Evolutionary conservation across 2,888 invertebrate species (phyloP).

Genomic region (Diploptera punctata): DNA sequence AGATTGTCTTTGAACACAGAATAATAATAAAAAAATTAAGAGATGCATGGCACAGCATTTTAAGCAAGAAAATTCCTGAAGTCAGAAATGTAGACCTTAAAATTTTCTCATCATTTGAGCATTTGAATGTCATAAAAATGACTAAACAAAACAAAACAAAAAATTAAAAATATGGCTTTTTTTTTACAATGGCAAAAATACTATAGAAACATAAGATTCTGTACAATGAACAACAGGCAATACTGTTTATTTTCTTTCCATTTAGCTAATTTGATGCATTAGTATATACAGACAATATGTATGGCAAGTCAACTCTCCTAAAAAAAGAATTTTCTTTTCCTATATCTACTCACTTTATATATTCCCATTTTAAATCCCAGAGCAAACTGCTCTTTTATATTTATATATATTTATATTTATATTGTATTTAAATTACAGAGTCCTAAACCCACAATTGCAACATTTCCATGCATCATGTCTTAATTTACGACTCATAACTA

Average conservation of each 20-base stretch:
- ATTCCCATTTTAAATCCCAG: slow-evolving; percentile 24
- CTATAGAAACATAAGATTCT: slow-evolving; percentile 29
- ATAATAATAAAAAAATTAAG: not conserved
- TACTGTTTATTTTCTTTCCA: slow-evolving; percentile 22
- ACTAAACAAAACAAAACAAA: slow-evolving; percentile 23
- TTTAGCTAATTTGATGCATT: slow-evolving; percentile 25
- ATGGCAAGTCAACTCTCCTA: slow-evolving; percentile 22
- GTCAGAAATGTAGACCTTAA: not conserved
- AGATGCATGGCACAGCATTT: slow-evolving; percentile 24
- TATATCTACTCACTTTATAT: slow-evolving; percentile 25
- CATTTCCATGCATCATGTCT: slow-evolving; percentile 19
- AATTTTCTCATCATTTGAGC: slow-evolving; percentile 23
- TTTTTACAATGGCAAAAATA: slow-evolving; percentile 30
- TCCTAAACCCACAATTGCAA: slow-evolving; percentile 28
- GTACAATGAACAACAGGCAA: slow-evolving; percentile 29
- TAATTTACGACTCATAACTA: slow-evolving; percentile 16
- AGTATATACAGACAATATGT: slow-evolving; percentile 28
- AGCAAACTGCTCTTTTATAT: slow-evolving; percentile 22
- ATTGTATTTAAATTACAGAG: slow-evolving; percentile 16
- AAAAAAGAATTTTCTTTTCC: slow-evolving; percentile 22
- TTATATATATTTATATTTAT: too few species aligned
- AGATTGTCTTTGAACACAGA: slow-evolving; percentile 17
- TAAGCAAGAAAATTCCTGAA: slow-evolving; percentile 16
- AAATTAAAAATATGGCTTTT: slow-evolving; percentile 6
- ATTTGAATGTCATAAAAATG: slow-evolving; percentile 23